Percentiles rank a stretch among this genome's conserved stretches.
Conservation (phyloP, 2,888 invertebrate genomes). For the Pyrgus malvae region DNA sequence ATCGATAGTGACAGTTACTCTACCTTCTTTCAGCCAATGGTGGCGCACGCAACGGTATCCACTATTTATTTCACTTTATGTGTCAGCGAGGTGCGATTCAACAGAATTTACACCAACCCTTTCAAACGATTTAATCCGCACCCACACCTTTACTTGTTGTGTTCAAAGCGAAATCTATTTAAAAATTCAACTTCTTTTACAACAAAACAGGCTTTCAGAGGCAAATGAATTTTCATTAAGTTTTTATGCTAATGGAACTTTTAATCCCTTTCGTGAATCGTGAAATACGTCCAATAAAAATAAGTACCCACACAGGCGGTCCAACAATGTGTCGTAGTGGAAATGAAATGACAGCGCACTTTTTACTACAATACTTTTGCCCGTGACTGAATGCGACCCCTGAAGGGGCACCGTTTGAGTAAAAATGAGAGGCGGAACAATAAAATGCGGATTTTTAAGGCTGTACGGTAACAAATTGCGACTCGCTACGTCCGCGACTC, state of each 20-base stretch:
- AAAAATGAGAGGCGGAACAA: conserved; percentile 70
- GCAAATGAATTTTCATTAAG: conserved; percentile 5
- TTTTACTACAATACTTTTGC: conserved; percentile 34
- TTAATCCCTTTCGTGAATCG: conserved; percentile 8
- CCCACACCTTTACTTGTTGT: conserved; percentile 18
- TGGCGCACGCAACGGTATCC: conserved; percentile 49
- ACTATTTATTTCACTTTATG: conserved; percentile 65
- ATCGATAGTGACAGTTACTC: conserved; percentile 46
- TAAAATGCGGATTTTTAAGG: conserved; percentile 79
- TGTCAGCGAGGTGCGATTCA: conserved; percentile 50
- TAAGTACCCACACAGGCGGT: conserved; percentile 4
- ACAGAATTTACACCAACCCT: conserved; percentile 44
- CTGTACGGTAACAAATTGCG: conserved; percentile 75
- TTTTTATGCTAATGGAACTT: conserved; percentile 16
- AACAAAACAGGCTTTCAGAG: not conserved
- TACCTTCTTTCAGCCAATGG: conserved; percentile 38
- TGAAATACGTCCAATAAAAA: conserved; percentile 7
- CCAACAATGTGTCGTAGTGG: conserved; percentile 19
- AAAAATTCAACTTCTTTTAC: conserved; percentile 12
- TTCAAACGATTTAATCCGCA: conserved; percentile 39
- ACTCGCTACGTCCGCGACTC: conserved; percentile 58
- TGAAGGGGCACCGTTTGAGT: conserved; percentile 56
- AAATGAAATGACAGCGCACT: conserved; percentile 18
- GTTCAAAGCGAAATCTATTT: conserved; percentile 13
- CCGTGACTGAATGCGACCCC: conserved; percentile 50